Percentiles rank a stretch among this genome's conserved stretches.
These are phyloP conservation scores for Phaedon cochleariae DNA, from an alignment of 2,888 invertebrate species.

Conservation along the genomic window DNA sequence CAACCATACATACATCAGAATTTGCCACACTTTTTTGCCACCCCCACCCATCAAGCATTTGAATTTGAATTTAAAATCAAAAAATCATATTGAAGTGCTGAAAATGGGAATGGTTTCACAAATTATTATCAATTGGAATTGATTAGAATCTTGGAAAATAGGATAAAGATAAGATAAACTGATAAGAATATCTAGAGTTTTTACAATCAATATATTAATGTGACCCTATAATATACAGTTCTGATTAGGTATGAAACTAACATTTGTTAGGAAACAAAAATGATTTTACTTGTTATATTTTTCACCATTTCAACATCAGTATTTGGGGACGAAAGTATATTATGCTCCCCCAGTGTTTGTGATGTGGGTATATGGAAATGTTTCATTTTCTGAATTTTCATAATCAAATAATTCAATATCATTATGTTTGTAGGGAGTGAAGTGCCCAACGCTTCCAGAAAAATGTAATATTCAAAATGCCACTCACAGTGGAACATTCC, in stretches of 20 bases:
- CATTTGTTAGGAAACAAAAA: not conserved
- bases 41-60: too few species aligned
- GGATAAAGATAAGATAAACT: too few species aligned
- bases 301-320: not conserved
- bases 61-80: too few species aligned
- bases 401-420: not conserved
- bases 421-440: slow-evolving; percentile 21
- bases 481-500: slow-evolving; percentile 65
- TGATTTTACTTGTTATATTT: not conserved
- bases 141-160: too few species aligned
- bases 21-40: too few species aligned
- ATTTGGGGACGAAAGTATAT: slow-evolving; percentile 1
- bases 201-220: too few species aligned
- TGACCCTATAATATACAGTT: too few species aligned
- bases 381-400: not conserved
- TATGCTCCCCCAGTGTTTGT: slow-evolving; percentile 6
- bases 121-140: too few species aligned
- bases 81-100: too few species aligned
- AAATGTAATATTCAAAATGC: slow-evolving; percentile 67
- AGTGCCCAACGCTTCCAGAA: slow-evolving; percentile 50
- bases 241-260: too few species aligned
- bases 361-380: not conserved
- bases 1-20: not conserved
- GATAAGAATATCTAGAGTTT: too few species aligned
- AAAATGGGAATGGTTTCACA: too few species aligned